A percentile compares a stretch with the other conserved stretches of the same genome.
Evolutionary conservation across 2,888 invertebrate genomes (phyloP).

Genomic region (Sarcophaga caerulescens): DNA sequence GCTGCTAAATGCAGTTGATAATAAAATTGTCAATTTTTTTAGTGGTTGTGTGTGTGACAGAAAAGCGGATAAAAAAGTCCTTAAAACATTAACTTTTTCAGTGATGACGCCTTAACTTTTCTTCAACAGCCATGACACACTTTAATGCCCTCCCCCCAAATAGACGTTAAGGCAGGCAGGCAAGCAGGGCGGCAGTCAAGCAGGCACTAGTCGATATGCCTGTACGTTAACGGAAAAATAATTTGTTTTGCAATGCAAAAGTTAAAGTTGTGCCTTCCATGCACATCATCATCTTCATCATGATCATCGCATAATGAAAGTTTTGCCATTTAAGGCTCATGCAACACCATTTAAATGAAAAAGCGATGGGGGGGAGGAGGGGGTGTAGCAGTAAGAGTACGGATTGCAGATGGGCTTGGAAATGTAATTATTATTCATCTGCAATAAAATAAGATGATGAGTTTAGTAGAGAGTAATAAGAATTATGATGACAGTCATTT

Average conservation of each 20-base stretch:
- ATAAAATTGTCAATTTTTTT: neutral
- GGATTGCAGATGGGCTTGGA: too few species aligned
- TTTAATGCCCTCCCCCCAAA: neutral
- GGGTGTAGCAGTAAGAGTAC: too few species aligned
- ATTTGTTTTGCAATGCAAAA: neutral
- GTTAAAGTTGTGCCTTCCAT: neutral
- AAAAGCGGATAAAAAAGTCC: neutral
- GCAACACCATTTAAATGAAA: neutral
- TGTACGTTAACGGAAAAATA: neutral
- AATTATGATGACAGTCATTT: too few species aligned
- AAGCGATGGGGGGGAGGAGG: too few species aligned
- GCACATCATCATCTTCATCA: neutral
- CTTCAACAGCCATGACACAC: slow-evolving; percentile 8
- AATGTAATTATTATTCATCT: too few species aligned
- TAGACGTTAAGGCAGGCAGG: neutral
- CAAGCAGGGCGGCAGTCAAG: neutral
- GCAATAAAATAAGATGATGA: too few species aligned
- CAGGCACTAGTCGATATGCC: neutral
- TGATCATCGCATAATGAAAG: neutral
- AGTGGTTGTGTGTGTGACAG: neutral
- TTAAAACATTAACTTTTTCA: neutral
- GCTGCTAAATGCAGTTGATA: neutral
- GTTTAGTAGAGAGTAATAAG: too few species aligned
- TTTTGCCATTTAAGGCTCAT: neutral
- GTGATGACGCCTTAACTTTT: neutral